Percentiles rank a stretch among this genome's conserved stretches.
Conservation (phyloP, 1,140 invertebrate species). For the Andricus grossulariae region DNA sequence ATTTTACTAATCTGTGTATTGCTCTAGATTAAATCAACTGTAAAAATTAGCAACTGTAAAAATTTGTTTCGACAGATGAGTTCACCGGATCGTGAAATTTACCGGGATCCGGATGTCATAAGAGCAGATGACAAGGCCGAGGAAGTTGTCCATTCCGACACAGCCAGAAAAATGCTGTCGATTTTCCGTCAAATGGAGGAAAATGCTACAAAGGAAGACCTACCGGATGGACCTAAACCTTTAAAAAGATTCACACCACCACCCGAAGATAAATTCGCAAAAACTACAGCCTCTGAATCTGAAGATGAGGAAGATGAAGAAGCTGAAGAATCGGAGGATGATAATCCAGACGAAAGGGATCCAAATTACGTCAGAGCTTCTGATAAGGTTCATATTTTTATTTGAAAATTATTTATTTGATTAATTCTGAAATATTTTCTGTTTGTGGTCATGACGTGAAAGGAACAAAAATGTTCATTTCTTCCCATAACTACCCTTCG, state of each 20-base stretch:
- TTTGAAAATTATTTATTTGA: no score
- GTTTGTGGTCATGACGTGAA: no score
- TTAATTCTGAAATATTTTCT: no score
- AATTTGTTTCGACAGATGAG: conserved; percentile 71
- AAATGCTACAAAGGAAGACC: conserved; percentile 78
- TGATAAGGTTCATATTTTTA: conserved; percentile 70
- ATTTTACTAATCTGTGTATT: no score
- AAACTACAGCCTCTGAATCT: conserved; percentile 75
- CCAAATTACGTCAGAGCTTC: conserved; percentile 78
- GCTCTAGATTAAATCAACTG: no score
- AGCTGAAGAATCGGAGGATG: conserved; percentile 77
- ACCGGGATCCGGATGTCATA: conserved; percentile 85
- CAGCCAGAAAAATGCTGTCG: conserved; percentile 88
- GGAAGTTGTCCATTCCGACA: conserved; percentile 80
- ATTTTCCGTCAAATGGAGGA: conserved; percentile 93
- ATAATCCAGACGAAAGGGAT: conserved; percentile 77
- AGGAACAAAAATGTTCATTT: background rate
- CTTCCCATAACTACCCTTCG: background rate
- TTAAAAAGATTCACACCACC: conserved; percentile 93
- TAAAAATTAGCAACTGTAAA: background rate
- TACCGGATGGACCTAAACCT: conserved; percentile 84
- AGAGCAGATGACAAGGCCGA: conserved; percentile 78
- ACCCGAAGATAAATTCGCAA: conserved; percentile 81
- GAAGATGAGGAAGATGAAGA: conserved; percentile 80
- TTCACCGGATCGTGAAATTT: conserved; percentile 85